Evolutionary conservation across 2,113 vertebrate genomes (phyloP), one percentile per base, ranked within the genome.

Genomic region (Stegastes partitus): DNA sequence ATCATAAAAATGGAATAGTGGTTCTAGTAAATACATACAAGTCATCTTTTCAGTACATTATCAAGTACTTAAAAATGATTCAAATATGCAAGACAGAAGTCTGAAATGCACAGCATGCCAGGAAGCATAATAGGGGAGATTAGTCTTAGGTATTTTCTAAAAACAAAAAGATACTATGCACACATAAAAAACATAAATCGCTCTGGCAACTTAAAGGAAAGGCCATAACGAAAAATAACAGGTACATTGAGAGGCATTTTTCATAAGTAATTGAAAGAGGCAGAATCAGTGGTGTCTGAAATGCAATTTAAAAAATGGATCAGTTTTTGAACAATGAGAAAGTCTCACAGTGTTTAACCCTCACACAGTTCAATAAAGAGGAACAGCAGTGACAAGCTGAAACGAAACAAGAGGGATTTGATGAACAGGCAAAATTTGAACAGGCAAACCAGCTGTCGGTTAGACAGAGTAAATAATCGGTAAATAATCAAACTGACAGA

Each of bases 361-460:
- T 14, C 15, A 49, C 19, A 19, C 18, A 19, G 23, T 53, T 26
- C 14, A 15, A 51, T 9, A 62, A 83, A 68, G 55, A 80, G 79
- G 68, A 85, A 71, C 68, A 67, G 47, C 19, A 6, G 55, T 65
- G 77, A 83, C 45, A 66, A 70, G 69, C 15, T 57, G 39, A 68
- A 25, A 76, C 51, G 45, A 50, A 62, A 34, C 5, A 8, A 21
- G 25, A 34, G 5, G 18, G 19, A 58, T 67, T 6, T 70, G 50
- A 67, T 78, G 19, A 65, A 1, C 49, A 15, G 16, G 64, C 76
- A 51, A 15, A 49, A 23, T 26, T 28, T 16, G 3, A 53, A 39
- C 12, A 4, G 28, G 1, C 7, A 1, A 34, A 39, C 10, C 6
- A 62, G 9, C 15, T 49, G 23, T 23, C 1, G 31, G n/a, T 56